These are phyloP conservation scores for Drusus annulatus DNA, from an alignment of 1,140 invertebrate genomes.

Conservation along the genomic window DNA sequence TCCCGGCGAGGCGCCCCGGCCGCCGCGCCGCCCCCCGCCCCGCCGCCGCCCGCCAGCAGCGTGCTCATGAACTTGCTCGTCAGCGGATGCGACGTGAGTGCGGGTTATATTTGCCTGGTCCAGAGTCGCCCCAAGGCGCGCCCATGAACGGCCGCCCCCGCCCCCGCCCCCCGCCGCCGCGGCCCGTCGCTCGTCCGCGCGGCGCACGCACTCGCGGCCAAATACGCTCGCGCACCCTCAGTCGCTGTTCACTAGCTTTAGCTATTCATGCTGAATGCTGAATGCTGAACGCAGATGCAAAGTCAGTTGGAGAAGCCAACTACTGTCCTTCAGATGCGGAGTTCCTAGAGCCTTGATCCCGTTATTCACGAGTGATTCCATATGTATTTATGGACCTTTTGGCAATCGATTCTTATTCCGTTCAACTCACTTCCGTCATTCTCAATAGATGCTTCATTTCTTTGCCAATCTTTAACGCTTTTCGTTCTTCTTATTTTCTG, in stretches of 20 bases:
- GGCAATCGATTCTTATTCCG: too few species aligned
- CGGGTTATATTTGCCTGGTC: conserved; percentile 88
- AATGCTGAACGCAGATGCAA: neutral
- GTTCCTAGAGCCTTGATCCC: too few species aligned
- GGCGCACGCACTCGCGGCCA: neutral
- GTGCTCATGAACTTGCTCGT: conserved; percentile 93
- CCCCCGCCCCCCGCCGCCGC: neutral
- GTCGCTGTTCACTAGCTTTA: conserved; percentile 10
- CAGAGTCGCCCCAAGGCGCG: conserved; percentile 74
- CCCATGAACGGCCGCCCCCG: conserved; percentile 54
- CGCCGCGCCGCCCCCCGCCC: conserved; percentile 63
- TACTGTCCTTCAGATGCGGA: too few species aligned
- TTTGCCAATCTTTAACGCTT: too few species aligned
- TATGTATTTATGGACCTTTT: too few species aligned
- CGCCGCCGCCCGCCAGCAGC: conserved; percentile 75
- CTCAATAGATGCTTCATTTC: too few species aligned
- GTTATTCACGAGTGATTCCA: too few species aligned
- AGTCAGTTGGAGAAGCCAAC: too few species aligned
- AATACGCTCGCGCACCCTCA: neutral
- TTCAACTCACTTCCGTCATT: too few species aligned
- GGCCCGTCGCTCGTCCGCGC: neutral
- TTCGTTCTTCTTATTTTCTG: too few species aligned
- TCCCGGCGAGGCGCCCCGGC: conserved; percentile 39
- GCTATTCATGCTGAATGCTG: neutral
- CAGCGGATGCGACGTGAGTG: conserved; percentile 92